These are phyloP conservation scores for Decapterus maruadsi DNA, from an alignment of 2,797 vertebrate genomes.

Conservation along the genomic window DNA sequence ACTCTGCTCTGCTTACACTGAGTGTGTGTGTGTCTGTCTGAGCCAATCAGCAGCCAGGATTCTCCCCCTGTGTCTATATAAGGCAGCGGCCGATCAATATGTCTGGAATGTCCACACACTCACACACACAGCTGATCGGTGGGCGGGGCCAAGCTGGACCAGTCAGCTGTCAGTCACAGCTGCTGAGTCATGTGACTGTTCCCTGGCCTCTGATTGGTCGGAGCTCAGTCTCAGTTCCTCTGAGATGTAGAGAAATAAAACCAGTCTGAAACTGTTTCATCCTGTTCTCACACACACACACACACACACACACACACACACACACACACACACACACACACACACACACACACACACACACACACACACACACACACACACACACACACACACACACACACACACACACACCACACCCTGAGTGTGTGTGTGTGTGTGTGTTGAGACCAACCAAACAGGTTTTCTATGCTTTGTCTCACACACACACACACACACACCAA, in stretches of 20 bases:
- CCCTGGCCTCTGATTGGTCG: conserved; percentile 5
- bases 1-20: conserved; percentile 3
- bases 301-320: background rate
- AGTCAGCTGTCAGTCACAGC: no score
- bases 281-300: conserved; percentile 1
- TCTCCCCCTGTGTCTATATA: conserved; percentile 40
- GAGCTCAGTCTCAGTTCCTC: background rate
- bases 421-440: no score
- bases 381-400: background rate
- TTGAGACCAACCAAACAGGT: no score
- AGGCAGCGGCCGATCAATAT: conserved; percentile 52
- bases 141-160: no score
- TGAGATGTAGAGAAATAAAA: background rate
- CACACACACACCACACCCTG: no score
- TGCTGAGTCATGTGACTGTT: conserved; percentile 7
- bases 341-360: background rate
- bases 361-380: background rate
- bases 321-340: background rate
- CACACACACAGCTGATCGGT: background rate
- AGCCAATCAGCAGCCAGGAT: conserved; percentile 64
- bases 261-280: conserved; percentile 7
- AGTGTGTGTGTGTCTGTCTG: background rate
- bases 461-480: no score
- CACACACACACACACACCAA: no score
- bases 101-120: conserved; percentile 10